Conservation (phyloP, 2,888 invertebrate species). For the Tridacna gigas region DNA sequence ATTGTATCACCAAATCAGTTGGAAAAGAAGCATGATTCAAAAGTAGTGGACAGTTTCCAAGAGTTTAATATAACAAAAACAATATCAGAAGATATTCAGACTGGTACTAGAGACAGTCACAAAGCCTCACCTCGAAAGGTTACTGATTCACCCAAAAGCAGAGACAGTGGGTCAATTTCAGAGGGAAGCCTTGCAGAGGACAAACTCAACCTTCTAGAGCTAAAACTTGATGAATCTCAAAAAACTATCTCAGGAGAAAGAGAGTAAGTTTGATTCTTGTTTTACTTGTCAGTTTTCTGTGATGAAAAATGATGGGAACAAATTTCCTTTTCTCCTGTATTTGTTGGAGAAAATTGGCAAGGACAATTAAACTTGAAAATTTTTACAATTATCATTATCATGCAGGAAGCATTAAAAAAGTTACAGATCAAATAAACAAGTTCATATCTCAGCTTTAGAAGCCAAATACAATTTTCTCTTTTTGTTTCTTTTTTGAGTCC, state of each 20-base stretch:
- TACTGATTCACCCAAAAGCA: constrained; percentile 1
- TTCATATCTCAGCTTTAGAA: no score
- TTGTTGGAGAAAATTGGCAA: no score
- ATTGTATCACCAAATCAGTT: neutral
- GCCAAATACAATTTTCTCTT: no score
- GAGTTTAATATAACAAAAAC: constrained; percentile 10
- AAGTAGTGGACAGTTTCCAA: neutral
- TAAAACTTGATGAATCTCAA: constrained; percentile 90
- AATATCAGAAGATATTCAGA: neutral
- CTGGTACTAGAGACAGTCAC: neutral
- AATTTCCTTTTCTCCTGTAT: no score
- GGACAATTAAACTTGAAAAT: no score
- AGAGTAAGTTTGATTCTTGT: constrained; percentile 87
- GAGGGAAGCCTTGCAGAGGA: constrained; percentile 74
- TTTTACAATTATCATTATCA: no score
- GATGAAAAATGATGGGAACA: no score
- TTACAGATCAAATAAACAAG: no score
- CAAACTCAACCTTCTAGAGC: constrained; percentile 86
- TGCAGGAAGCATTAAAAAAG: no score
- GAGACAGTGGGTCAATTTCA: neutral
- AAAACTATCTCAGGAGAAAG: constrained; percentile 90
- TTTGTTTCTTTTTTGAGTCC: no score
- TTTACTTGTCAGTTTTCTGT: no score
- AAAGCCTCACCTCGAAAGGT: neutral
- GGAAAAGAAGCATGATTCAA: constrained; percentile 5